These are phyloP conservation scores for Candoia aspera DNA, from an alignment of 2,113 vertebrate genomes.

Conservation along the genomic window DNA sequence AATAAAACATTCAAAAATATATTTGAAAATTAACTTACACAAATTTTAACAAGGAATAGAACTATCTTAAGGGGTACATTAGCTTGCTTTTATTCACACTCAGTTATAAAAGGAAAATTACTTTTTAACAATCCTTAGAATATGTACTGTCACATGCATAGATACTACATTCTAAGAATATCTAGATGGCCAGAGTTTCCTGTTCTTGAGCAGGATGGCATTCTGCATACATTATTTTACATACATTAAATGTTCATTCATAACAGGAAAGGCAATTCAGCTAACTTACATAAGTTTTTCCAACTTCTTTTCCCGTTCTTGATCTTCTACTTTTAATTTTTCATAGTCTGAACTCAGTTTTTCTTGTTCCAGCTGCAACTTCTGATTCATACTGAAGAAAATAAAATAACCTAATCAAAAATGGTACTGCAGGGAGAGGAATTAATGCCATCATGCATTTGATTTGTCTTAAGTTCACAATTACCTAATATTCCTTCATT, in stretches of 20 bases:
- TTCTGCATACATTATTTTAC: background rate
- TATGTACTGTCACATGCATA: background rate
- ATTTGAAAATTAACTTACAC: background rate
- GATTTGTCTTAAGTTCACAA: background rate
- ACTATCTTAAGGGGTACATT: background rate
- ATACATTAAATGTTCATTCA: background rate
- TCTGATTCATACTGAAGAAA: constrained; percentile 82
- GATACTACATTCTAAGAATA: background rate
- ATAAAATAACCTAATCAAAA: constrained; percentile 40
- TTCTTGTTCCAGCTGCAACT: constrained; percentile 88
- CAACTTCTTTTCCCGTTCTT: constrained; percentile 86
- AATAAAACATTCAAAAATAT: background rate
- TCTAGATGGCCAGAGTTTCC: background rate
- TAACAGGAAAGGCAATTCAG: background rate
- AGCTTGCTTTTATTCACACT: background rate
- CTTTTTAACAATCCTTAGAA: background rate
- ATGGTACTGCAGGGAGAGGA: background rate
- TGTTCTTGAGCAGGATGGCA: background rate
- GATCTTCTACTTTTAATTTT: constrained; percentile 87
- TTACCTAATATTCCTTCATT: background rate
- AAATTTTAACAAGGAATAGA: background rate
- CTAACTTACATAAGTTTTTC: constrained; percentile 84
- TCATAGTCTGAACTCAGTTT: constrained; percentile 89
- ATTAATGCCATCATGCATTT: background rate
- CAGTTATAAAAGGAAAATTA: background rate